phyloP scores from a whole-genome alignment of 2,113 vertebrate genomes.

The Neolamprologus caudopunctatus region DNA sequence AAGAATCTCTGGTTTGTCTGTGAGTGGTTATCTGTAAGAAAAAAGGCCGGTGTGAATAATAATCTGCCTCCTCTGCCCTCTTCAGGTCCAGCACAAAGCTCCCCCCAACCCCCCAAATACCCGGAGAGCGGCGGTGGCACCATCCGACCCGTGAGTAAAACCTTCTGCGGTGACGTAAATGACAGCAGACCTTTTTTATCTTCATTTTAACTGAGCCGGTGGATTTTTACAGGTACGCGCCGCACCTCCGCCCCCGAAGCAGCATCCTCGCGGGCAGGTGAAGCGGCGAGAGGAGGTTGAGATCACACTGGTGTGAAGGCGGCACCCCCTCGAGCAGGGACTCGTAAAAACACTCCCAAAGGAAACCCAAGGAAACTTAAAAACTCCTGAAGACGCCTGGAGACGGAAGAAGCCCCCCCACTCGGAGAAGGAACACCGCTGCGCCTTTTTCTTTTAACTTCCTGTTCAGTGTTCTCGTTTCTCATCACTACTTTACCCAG shows the following conservation, averaged over 20 bases:
- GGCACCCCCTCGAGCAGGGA: not conserved
- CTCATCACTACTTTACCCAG: not conserved
- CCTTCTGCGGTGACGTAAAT: not conserved
- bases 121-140: constrained; percentile 55
- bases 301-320: constrained; percentile 69
- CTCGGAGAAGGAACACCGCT: not conserved
- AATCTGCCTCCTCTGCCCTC: not conserved
- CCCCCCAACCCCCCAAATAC: constrained; percentile 66
- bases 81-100: constrained; percentile 51
- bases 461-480: not conserved
- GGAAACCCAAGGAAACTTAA: not conserved
- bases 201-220: not conserved
- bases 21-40: too few relatives aligned
- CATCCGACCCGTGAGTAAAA: constrained; percentile 65
- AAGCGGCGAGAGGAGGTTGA: constrained; percentile 72
- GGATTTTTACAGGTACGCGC: constrained; percentile 59
- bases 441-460: constrained; percentile 25
- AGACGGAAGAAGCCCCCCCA: not conserved
- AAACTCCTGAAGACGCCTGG: not conserved
- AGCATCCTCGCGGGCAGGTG: constrained; percentile 72
- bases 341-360: not conserved
- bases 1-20: not conserved
- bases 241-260: constrained; percentile 70
- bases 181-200: rapidly evolving
- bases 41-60: not conserved